Percentiles rank a stretch among this genome's conserved stretches.
phyloP scores from a whole-genome alignment of 2,113 vertebrate species.

The Spilogale gracilis region DNA sequence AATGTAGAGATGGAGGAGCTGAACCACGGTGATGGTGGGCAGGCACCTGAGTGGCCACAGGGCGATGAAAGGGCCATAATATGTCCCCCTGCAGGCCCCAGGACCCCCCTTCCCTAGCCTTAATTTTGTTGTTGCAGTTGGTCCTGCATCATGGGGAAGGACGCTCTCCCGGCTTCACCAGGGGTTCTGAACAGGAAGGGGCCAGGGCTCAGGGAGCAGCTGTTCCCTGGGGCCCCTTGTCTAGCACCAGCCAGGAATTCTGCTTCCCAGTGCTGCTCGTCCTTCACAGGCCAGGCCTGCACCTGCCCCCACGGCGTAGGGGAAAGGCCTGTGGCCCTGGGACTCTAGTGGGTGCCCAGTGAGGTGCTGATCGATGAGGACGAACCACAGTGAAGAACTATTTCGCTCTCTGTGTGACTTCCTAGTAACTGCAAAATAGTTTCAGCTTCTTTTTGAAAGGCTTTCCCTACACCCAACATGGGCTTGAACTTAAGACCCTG shows the following conservation, averaged over 20 bases:
- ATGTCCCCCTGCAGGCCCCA: accelerated
- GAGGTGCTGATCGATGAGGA: neutral
- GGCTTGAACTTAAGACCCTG: neutral
- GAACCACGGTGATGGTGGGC: accelerated
- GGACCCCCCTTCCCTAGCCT: neutral
- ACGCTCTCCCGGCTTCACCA: neutral
- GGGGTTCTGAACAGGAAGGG: neutral
- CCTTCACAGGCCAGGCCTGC: neutral
- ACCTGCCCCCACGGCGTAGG: accelerated
- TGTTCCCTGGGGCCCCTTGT: neutral
- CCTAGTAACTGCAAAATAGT: neutral
- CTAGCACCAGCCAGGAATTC: neutral
- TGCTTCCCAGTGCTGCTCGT: neutral
- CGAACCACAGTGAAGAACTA: neutral
- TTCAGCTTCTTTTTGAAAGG: neutral
- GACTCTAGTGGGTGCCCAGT: neutral
- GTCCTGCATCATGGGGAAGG: neutral
- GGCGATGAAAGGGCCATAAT: accelerated
- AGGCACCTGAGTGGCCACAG: neutral
- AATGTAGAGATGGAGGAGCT: neutral
- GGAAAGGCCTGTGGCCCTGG: accelerated
- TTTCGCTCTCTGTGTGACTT: neutral
- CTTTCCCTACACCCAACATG: neutral
- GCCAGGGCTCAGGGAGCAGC: neutral
- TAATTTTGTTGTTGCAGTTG: no score